Conservation (phyloP, 2,797 vertebrate genomes). For the Bradypus variegatus region DNA sequence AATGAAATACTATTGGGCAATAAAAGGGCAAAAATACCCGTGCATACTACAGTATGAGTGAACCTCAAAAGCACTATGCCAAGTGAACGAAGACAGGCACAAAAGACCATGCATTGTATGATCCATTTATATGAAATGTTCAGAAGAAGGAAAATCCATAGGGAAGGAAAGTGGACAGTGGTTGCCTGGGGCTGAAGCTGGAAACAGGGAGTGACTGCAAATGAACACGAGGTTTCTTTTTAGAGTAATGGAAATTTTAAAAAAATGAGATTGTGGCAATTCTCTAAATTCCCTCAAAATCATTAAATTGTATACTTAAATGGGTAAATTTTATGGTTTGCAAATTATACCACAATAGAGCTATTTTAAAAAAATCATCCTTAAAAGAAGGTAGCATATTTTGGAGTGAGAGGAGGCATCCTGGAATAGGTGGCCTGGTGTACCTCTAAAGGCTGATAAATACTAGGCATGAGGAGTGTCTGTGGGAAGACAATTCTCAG, state of each 20-base stretch:
- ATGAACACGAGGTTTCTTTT: not conserved
- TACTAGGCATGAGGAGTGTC: not conserved
- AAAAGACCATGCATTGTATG: not conserved
- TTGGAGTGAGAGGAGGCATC: not conserved
- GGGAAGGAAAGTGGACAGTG: not conserved
- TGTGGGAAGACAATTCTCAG: not conserved
- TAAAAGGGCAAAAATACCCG: not conserved
- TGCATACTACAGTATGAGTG: rapidly evolving
- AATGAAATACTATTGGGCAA: not conserved
- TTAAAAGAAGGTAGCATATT: too few species aligned
- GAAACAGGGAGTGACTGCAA: not conserved
- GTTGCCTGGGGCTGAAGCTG: not conserved
- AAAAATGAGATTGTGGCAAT: not conserved
- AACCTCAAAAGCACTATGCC: not conserved
- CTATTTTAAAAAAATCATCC: too few species aligned
- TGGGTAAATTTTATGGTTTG: not conserved
- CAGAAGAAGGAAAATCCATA: not conserved
- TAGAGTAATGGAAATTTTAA: not conserved
- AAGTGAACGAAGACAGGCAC: not conserved
- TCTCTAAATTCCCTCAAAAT: not conserved
- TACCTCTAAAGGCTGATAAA: not conserved
- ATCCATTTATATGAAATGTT: not conserved
- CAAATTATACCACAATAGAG: not conserved
- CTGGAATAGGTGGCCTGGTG: not conserved
- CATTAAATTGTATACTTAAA: not conserved